These are phyloP conservation scores for Trichopoda pennipes DNA, from an alignment of 2,888 invertebrate species.

Conservation along the genomic window DNA sequence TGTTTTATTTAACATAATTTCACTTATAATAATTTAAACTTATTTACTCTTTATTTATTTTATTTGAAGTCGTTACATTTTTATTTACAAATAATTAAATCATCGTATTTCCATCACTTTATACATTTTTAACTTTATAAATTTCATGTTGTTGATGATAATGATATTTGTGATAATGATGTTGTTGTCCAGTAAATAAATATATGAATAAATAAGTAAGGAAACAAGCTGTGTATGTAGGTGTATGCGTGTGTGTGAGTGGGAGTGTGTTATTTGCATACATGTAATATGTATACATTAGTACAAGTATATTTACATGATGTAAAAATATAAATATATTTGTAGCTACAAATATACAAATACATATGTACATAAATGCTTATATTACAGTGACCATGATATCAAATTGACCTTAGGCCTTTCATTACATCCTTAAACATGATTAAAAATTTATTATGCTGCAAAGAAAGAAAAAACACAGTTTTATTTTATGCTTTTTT, in stretches of 20 bases:
- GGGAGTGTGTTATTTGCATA: not conserved
- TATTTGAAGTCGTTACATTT: constrained; percentile 46
- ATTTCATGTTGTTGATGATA: constrained; percentile 24
- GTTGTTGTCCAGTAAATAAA: constrained; percentile 41
- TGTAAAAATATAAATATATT: not conserved
- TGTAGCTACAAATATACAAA: not conserved
- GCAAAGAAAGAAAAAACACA: not conserved
- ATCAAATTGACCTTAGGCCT: constrained; percentile 67
- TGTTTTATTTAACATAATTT: constrained; percentile 35
- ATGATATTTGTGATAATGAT: constrained; percentile 26
- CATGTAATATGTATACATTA: not conserved
- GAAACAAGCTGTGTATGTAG: constrained; percentile 34
- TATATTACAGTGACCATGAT: constrained; percentile 44
- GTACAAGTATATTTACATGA: not conserved
- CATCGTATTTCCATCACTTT: constrained; percentile 60
- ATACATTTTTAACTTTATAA: constrained; percentile 24
- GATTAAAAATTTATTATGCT: constrained; percentile 63
- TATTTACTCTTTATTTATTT: constrained; percentile 43
- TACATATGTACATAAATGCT: not conserved
- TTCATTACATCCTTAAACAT: constrained; percentile 68
- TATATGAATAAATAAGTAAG: constrained; percentile 36
- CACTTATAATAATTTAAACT: constrained; percentile 37
- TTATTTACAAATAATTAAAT: constrained; percentile 68
- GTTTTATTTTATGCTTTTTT: not conserved
- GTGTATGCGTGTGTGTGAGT: too few species aligned